Conservation (phyloP, 2,888 invertebrate genomes). For the Automeris io region DNA sequence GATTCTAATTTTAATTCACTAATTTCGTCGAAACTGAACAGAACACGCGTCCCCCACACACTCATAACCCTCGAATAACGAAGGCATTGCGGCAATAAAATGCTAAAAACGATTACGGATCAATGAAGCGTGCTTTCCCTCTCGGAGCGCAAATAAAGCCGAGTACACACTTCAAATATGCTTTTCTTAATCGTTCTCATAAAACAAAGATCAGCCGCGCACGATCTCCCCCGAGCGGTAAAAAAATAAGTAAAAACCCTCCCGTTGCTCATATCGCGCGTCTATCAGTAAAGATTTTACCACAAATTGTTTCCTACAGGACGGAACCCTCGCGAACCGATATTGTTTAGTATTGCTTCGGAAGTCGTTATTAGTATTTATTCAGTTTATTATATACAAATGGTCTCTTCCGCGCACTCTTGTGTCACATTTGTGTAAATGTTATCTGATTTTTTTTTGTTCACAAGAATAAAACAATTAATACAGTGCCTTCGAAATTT, state of each 20-base stretch:
- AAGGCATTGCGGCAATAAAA: constrained; percentile 58
- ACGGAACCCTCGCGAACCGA: constrained; percentile 51
- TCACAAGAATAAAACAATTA: neutral
- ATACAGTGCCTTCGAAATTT: neutral
- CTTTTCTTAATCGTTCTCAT: constrained; percentile 78
- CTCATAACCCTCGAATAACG: constrained; percentile 57
- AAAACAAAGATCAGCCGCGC: constrained; percentile 73
- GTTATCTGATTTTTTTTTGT: neutral
- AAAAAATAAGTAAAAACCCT: constrained; percentile 52
- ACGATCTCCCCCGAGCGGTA: constrained; percentile 58
- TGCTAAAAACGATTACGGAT: constrained; percentile 74
- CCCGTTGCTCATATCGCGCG: constrained; percentile 65
- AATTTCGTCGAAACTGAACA: constrained; percentile 43
- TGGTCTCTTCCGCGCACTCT: constrained; percentile 37
- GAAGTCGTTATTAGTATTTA: constrained; percentile 49
- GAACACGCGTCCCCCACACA: constrained; percentile 36
- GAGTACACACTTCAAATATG: constrained; percentile 76
- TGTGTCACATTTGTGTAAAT: constrained; percentile 32
- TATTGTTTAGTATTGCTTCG: constrained; percentile 53
- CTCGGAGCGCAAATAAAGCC: constrained; percentile 71
- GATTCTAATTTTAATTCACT: constrained; percentile 44
- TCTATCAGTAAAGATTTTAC: constrained; percentile 61
- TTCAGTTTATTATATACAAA: constrained; percentile 31
- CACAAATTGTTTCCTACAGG: constrained; percentile 61
- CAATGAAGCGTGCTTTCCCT: constrained; percentile 74